Base-by-base conservation (phyloP, 1,140 invertebrate species). In the Apis florea region DNA sequence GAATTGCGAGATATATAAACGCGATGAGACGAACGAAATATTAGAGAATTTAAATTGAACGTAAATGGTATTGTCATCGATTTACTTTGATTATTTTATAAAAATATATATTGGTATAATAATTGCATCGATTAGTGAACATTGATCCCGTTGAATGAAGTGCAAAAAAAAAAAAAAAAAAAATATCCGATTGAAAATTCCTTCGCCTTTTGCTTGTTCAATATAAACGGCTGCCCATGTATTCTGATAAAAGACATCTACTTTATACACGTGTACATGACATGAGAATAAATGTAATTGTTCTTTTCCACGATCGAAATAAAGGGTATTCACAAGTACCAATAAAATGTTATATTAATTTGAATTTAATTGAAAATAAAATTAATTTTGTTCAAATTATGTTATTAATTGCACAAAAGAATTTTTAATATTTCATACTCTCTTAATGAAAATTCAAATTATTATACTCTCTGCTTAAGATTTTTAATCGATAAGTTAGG, bases 161-260 rank as follows among this genome's bases (percentile, higher is more conserved):
- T 66, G 24, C 19, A 49, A 31, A 31, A 49, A 56, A 56, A 58
- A 31, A 31, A 49, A 56, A 56, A 58, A 49, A 51, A 31, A 49
- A 56, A 56, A 58, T 58, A 61, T 82, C 49, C 56, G 59, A 69
- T 67, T 71, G 53, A 83, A 83, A 64, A 68, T 83, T 83, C 81
- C 81, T 83, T 66, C 26, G 81, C 58, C 67, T 70, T 79, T 83
- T 56, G 80, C 67, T 82, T 70, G 56, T 77, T 54, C 19, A 79
- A 9, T 83, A 78, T 63, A 83, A 82, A 58, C 74, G 59, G 75
- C 59, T 83, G 75, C 56, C 59, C 68, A 79, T 59, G 63, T 68
- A 54, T 72, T 24, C 75, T 79, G 53, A 83, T 77, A 83, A 83
- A 83, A 83, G 81, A 83, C 81, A 83, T 79, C 47, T 79, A 82